Percentiles rank a stretch among this genome's conserved stretches.
These are phyloP conservation scores for Parapsyche elsis DNA, from an alignment of 1,140 invertebrate species.

Conservation along the genomic window DNA sequence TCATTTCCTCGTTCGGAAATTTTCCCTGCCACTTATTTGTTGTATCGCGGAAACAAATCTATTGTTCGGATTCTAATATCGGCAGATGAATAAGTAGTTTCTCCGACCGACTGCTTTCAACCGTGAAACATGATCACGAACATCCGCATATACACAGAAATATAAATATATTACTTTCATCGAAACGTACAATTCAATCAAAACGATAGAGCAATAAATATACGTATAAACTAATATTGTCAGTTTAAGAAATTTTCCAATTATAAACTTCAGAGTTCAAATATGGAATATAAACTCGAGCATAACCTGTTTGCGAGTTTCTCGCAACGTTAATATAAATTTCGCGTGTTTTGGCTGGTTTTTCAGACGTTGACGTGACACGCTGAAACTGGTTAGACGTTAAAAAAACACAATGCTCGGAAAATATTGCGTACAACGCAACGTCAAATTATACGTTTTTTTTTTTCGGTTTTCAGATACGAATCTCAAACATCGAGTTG, in stretches of 20 bases:
- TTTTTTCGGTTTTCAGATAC: too few relatives aligned
- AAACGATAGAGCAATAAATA: too few relatives aligned
- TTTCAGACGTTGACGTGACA: not conserved
- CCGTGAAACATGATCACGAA: not conserved
- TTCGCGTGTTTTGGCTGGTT: not conserved
- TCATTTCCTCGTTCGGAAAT: not conserved
- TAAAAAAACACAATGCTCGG: not conserved
- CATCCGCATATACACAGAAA: not conserved
- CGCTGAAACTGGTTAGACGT: not conserved
- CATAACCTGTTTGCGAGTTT: not conserved
- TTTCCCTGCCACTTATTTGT: not conserved
- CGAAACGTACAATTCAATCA: not conserved
- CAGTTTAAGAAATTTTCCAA: too few relatives aligned
- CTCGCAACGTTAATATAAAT: not conserved
- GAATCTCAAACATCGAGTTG: too few relatives aligned
- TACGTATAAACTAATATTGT: too few relatives aligned
- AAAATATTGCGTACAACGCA: not conserved
- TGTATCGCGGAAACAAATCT: not conserved
- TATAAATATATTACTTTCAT: not conserved
- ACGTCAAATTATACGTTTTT: too few relatives aligned
- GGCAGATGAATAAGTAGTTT: conserved; percentile 18
- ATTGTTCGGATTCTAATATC: conserved; percentile 9
- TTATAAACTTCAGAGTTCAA: too few relatives aligned
- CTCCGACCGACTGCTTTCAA: not conserved
- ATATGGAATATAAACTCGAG: not conserved